Evolutionary conservation across 2,888 invertebrate genomes (phyloP), one percentile per base, ranked within the genome.

Genomic region (Tetragonisca angustula): DNA sequence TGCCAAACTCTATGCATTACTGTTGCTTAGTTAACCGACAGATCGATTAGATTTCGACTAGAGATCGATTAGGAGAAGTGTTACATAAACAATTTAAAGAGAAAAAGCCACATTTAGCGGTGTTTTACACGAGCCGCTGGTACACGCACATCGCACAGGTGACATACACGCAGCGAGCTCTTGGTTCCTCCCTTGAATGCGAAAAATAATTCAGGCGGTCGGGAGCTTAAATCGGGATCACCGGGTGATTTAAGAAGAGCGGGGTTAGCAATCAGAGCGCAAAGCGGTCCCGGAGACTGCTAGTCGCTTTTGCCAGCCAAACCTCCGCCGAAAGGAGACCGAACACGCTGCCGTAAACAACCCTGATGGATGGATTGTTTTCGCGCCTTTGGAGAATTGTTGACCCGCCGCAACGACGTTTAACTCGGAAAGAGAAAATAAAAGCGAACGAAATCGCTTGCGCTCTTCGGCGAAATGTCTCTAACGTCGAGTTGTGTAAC

Each of bases 351-450:
- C 81, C 79, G 91, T 91, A 91, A 91, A 91, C 90, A 91, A 64
- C 72, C 80, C 90, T 91, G 90, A 91, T 90, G 89, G 90, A 91
- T 91, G 89, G 91, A 91, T 90, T 91, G 91, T 91, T 91, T 91
- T 91, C 91, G 90, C 88, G 91, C 89, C 87, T 90, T 88, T 84
- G 75, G 86, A 84, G 87, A 81, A 86, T 85, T 86, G 89, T 90
- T 87, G 85, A 82, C 82, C 84, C 70, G 73, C 76, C 79, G 32
- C 69, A 70, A 84, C 72, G 70, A 83, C 72, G 43, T 81, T 76
- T 69, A 71, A 52, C 24, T 21, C 15, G 70, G 15, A 9, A 50
- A 62, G 59, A 76, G 80, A 82, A 89, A 81, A 43, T 43, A 78
- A 79, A 56, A 15, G 19, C 49, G 72, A 15, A 49, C 56, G 54